Conservation (phyloP, 2,797 vertebrate genomes). For the Enteromius fasciolatus region DNA sequence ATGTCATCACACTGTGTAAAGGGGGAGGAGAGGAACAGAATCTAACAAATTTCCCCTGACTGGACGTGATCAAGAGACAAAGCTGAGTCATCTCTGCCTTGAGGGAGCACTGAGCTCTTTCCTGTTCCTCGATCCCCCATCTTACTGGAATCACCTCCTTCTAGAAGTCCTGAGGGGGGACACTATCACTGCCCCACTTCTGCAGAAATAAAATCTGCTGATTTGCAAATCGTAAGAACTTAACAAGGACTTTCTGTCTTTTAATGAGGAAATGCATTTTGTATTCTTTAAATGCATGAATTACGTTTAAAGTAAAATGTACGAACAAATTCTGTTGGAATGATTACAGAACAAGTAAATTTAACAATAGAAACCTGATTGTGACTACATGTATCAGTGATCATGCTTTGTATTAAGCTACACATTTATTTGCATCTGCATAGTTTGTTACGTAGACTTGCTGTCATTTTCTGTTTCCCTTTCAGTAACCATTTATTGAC, state of each 20-base stretch:
- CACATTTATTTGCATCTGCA: background rate
- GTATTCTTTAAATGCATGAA: background rate
- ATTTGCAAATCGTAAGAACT: background rate
- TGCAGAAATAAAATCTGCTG: background rate
- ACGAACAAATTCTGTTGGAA: background rate
- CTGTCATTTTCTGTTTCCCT: background rate
- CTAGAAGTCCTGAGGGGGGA: conserved; percentile 34
- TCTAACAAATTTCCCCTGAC: conserved; percentile 39
- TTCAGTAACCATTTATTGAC: background rate
- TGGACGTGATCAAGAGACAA: conserved; percentile 40
- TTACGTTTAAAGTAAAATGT: background rate
- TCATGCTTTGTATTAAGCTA: background rate
- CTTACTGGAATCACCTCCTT: conserved; percentile 58
- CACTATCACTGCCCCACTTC: background rate
- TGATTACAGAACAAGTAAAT: background rate
- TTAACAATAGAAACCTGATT: background rate
- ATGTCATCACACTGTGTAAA: conserved; percentile 22
- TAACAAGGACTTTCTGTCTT: background rate
- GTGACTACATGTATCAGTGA: background rate
- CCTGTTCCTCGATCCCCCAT: conserved; percentile 27
- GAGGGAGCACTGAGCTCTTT: conserved; percentile 29
- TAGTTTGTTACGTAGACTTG: background rate
- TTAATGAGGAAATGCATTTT: background rate
- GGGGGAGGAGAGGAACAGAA: conserved; percentile 20
- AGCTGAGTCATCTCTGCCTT: conserved; percentile 50